A percentile compares a stretch with the other conserved stretches of the same genome.
phyloP scores from a whole-genome alignment of 2,888 invertebrate species.

The Calameuta idolon region DNA sequence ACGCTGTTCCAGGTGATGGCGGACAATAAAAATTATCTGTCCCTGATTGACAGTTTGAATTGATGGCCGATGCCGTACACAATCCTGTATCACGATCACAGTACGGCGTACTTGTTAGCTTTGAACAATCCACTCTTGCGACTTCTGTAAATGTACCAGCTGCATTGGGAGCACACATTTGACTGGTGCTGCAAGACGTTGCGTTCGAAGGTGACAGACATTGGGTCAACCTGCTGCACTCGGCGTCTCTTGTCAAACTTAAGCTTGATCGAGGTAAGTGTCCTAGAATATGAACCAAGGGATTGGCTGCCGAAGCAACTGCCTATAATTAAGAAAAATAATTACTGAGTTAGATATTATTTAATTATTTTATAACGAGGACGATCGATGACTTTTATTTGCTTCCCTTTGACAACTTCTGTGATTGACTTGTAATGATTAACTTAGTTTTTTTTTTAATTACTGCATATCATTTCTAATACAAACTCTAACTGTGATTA shows the following conservation, averaged over 20 bases:
- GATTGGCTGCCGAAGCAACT: not conserved
- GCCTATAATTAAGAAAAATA: not conserved
- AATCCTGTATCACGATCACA: constrained; percentile 14
- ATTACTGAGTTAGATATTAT: not conserved
- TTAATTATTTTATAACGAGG: too few species aligned
- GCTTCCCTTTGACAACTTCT: too few species aligned
- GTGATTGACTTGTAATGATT: too few species aligned
- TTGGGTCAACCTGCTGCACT: not conserved
- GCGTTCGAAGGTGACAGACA: not conserved
- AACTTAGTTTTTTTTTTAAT: too few species aligned
- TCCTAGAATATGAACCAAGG: not conserved
- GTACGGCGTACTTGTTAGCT: constrained; percentile 13
- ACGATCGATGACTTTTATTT: too few species aligned
- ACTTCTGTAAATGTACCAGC: not conserved
- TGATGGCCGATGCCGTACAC: constrained; percentile 6
- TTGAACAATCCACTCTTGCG: constrained; percentile 10
- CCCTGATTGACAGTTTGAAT: not conserved
- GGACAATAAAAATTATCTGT: constrained; percentile 23
- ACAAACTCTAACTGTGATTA: not conserved
- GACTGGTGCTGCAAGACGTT: not conserved
- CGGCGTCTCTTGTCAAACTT: not conserved
- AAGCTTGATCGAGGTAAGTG: not conserved
- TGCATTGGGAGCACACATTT: constrained; percentile 10
- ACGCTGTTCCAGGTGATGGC: constrained; percentile 10
- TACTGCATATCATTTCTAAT: too few species aligned